Percentiles rank a stretch among this genome's conserved stretches.
phyloP scores from a whole-genome alignment of 2,888 invertebrate genomes.

The Clanis bilineata region DNA sequence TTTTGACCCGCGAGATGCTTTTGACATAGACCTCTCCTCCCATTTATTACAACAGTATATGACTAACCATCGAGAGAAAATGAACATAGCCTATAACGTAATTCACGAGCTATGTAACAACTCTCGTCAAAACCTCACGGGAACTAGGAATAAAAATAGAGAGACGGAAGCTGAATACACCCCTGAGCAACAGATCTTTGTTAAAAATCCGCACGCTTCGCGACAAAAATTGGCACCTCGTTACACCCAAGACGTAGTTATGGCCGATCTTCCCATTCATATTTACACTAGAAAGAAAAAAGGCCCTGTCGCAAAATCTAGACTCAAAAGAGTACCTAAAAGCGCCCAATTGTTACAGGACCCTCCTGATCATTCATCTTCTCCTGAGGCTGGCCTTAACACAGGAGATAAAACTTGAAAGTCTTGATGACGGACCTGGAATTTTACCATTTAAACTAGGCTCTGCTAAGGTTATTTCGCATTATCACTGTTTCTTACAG shows the following conservation, averaged over 20 bases:
- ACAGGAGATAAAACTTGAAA: too few relatives aligned
- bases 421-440: too few relatives aligned
- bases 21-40: conserved; percentile 29
- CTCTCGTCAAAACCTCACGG: conserved; percentile 17
- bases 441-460: too few relatives aligned
- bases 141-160: conserved; percentile 24
- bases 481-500: too few relatives aligned
- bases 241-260: conserved; percentile 9
- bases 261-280: not conserved
- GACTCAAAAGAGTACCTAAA: not conserved
- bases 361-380: not conserved
- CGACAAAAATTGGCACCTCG: not conserved
- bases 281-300: conserved; percentile 3
- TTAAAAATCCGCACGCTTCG: too few relatives aligned
- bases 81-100: conserved; percentile 28
- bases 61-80: conserved; percentile 24
- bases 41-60: conserved; percentile 34
- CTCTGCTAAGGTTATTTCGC: too few relatives aligned
- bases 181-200: conserved; percentile 9
- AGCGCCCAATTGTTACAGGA: conserved; percentile 10
- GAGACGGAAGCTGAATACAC: not conserved
- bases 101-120: conserved; percentile 29
- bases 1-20: conserved; percentile 31
- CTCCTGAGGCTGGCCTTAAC: not conserved
- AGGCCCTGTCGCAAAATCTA: not conserved